Evolutionary conservation across 2,113 vertebrate species (phyloP).

Genomic region (Anolis sagrei): DNA sequence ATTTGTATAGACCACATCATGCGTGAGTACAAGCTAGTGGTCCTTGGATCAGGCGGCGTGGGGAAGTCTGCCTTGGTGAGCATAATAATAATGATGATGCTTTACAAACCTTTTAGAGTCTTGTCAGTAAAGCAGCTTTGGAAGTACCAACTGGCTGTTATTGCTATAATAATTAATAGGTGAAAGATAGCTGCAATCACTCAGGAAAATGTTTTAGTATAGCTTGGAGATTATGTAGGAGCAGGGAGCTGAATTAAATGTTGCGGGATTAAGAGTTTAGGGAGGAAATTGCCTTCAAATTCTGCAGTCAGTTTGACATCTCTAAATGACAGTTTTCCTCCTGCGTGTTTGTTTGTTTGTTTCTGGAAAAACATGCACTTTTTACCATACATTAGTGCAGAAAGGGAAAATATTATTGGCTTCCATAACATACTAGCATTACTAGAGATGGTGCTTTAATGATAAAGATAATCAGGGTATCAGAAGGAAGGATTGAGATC

Average conservation of each 20-base stretch:
- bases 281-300: neutral
- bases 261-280: neutral
- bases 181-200: neutral
- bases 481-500: neutral
- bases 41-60: slow-evolving; percentile 99
- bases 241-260: neutral
- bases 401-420: neutral
- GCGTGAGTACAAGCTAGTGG: slow-evolving; percentile 99
- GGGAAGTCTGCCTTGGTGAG: slow-evolving; percentile 99
- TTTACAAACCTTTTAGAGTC: neutral
- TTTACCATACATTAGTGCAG: neutral
- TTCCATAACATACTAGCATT: neutral
- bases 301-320: neutral
- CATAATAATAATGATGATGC: slow-evolving; percentile 46
- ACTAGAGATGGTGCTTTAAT: neutral
- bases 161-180: neutral
- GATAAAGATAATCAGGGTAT: neutral
- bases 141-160: rapidly evolving
- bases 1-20: slow-evolving; percentile 90
- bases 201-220: neutral
- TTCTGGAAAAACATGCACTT: neutral
- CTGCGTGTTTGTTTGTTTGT: neutral
- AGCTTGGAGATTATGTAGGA: neutral
- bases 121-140: rapidly evolving
- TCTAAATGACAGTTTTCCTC: neutral